Evolutionary conservation across 2,888 invertebrate species (phyloP).

Genomic region (Pteria penguin): DNA sequence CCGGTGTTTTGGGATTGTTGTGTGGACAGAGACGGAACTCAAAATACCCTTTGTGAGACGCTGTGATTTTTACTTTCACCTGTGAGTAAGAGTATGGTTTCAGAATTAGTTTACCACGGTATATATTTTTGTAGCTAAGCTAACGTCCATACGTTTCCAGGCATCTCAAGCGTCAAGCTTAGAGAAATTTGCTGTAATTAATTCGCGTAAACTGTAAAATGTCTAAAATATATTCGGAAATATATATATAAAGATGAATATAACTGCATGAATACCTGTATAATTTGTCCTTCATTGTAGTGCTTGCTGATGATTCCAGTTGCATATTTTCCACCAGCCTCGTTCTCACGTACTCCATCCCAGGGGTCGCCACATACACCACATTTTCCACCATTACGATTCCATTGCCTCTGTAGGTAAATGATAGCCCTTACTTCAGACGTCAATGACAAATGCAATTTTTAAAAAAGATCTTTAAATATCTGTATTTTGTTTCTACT

Average conservation of each 20-base stretch:
- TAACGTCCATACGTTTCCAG: too few relatives aligned
- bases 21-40: conserved; percentile 71
- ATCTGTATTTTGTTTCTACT: too few relatives aligned
- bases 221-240: neutral
- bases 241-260: too few relatives aligned
- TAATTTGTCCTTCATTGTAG: conserved; percentile 57
- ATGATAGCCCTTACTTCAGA: too few relatives aligned
- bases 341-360: conserved; percentile 62
- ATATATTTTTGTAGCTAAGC: too few relatives aligned
- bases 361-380: conserved; percentile 93
- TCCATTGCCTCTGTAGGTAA: conserved; percentile 44
- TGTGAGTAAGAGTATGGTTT: neutral
- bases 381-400: conserved; percentile 84
- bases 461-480: too few relatives aligned
- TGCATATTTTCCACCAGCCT: conserved; percentile 65
- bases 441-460: too few relatives aligned
- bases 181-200: too few relatives aligned
- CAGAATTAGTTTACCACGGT: too few relatives aligned
- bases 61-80: conserved; percentile 51
- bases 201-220: too few relatives aligned
- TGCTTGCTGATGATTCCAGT: conserved; percentile 58
- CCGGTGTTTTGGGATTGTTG: conserved; percentile 51
- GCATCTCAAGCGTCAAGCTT: too few relatives aligned
- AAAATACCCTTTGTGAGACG: conserved; percentile 68
- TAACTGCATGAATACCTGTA: too few relatives aligned